Base-by-base conservation (phyloP, 2,888 invertebrate genomes). In the Lamproptera curius region DNA sequence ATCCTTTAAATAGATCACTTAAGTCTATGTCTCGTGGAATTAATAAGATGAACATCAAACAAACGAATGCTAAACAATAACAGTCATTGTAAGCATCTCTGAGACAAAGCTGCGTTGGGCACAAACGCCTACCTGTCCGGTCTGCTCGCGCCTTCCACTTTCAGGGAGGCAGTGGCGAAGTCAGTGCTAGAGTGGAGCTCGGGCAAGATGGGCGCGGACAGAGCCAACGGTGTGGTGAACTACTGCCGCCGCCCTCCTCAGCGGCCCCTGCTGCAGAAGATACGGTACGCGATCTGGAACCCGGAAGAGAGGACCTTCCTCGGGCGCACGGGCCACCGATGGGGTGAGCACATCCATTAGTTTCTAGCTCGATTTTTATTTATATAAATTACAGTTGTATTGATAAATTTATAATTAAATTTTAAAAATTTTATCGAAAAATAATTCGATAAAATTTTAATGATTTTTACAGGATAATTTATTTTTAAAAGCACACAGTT, bases 291-390 rank as follows among this genome's bases (percentile, higher is more conserved):
- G 23, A 92, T 94, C 57, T 90, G 90, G 64, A 89, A 93, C 59
- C 76, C 90, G 0, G 84, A 88, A 42, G 89, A 91, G 23, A 89
- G 91, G 34, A 91, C 90, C 14, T 86, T 92, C 51, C 70, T 92
- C 51, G 92, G 92, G 1, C 83, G 92, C 42, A 90, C 91, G 37
- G 82, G 86, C 13, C 73, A 78, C 52, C 84, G 91, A 73, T 93
- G 93, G 93, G 92, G 93, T 93, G 77, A 91, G 91, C 6, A 28
- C 28, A 10, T 28, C 10, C n/a, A 10, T 23, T 23, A n/a, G n/a
- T n/a, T n/a, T n/a, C n/a, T n/a, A n/a, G n/a, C n/a, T n/a, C n/a
- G n/a, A n/a, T n/a, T n/a, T n/a, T n/a, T n/a, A n/a, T n/a, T n/a
- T n/a, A n/a, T n/a, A n/a, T n/a, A n/a, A n/a, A n/a, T n/a, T n/a